Conservation (phyloP, 1,140 invertebrate genomes). For the Eumeta japonica region DNA sequence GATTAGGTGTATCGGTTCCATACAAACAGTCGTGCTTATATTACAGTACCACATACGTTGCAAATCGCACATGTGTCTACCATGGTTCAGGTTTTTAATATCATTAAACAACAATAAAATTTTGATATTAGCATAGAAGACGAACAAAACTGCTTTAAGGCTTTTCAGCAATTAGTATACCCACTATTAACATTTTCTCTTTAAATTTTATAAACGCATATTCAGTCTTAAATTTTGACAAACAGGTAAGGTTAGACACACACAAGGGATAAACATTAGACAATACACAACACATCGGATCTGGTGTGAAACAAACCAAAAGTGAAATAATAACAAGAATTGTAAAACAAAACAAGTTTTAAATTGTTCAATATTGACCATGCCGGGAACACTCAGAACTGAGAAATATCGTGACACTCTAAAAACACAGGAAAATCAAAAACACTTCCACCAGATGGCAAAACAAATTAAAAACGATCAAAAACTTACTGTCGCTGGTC, state of each 20-base stretch:
- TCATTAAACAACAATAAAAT: conserved; percentile 23
- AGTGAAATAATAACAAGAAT: conserved; percentile 20
- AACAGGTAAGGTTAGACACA: conserved; percentile 66
- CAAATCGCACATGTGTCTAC: no score
- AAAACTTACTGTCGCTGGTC: conserved; percentile 32
- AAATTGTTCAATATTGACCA: conserved; percentile 39
- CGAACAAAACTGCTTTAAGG: conserved; percentile 53
- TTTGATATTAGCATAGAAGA: conserved; percentile 33
- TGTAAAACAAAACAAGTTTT: conserved; percentile 26
- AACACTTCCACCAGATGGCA: conserved; percentile 55
- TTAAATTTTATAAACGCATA: conserved; percentile 10
- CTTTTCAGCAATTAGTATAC: conserved; percentile 36
- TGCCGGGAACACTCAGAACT: conserved; percentile 47
- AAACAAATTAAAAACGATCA: conserved; percentile 38
- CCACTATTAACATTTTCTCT: conserved; percentile 31
- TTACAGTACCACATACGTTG: no score
- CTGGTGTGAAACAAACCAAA: conserved; percentile 53
- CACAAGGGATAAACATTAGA: conserved; percentile 71
- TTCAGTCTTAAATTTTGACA: conserved; percentile 30
- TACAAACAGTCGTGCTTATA: no score
- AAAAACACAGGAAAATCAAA: conserved; percentile 55
- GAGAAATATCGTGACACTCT: conserved; percentile 34
- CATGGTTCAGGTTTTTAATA: conserved; percentile 38
- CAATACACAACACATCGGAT: conserved; percentile 67
- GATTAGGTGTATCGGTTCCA: no score